Evolutionary conservation across 1,140 invertebrate genomes (phyloP), one percentile per base, ranked within the genome.

Genomic region (Ooceraea biroi): DNA sequence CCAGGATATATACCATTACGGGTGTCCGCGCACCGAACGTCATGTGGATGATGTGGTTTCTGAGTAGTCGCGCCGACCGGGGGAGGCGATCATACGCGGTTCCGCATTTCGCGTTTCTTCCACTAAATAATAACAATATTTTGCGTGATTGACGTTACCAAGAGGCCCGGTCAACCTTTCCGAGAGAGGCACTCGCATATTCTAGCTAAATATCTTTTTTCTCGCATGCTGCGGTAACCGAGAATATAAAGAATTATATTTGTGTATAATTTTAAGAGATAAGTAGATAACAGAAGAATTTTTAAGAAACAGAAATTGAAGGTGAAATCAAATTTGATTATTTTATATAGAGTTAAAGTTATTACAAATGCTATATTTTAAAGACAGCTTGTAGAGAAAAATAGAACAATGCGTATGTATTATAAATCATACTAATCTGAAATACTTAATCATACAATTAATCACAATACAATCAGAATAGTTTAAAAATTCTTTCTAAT

Each of bases 1-100:
- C 36, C 46, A 66, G 61, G 87, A 88, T 87, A 84, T 84, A 84
- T 71, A 74, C 63, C 83, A 87, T 88, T 87, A 87, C 87, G 65
- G 61, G 30, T 76, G 58, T 84, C 46, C 82, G 46, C 57, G 27
- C 74, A 74, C 19, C 57, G 52, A 86, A 88, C 58, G 66, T 77
- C 72, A 77, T 46, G 46, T 87, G 82, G 46, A 87, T 87, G 78
- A 84, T 65, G 84, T 55, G 72, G 30, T 88, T 88, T 73, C 85
- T 71, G 55, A 25, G 73, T 74, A 78, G 55, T 68, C 63, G 48
- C 74, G 11, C n/a, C 10, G 55, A 10, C 4, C 50, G 30, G 30
- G n/a, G n/a, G n/a, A n/a, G n/a, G n/a, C n/a, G n/a, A n/a, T n/a
- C n/a, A n/a, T n/a, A n/a, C 4, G 65, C 48, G 22, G 72, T 77